Evolutionary conservation across 2,888 invertebrate genomes (phyloP), one percentile per base, ranked within the genome.

Genomic region (Phaonia tiefii): DNA sequence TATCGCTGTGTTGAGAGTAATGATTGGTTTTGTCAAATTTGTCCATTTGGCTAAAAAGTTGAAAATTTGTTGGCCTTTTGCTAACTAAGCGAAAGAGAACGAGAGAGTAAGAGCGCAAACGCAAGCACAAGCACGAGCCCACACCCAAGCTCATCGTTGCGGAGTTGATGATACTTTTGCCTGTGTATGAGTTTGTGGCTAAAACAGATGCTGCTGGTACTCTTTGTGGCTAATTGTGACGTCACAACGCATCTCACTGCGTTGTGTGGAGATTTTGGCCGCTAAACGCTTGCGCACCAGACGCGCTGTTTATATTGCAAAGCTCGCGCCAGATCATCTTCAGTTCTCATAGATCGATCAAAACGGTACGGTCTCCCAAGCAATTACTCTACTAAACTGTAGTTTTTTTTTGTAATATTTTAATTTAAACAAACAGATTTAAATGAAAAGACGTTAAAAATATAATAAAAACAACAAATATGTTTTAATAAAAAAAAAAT

Each of bases 321-420:
- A 89, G 89, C 87, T 89, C 86, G 76, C 85, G 86, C 85, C 87
- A 87, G 87, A 88, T 89, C 90, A 86, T 90, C 90, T 90, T 90
- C 90, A 90, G 90, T 90, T 90, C 89, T 88, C 89, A 87, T 87
- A 89, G 89, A 90, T 89, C 90, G 89, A 88, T 89, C 89, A 87
- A 85, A 86, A 89, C 89, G 89, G 88, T 89, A 90, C 89, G 90
- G 88, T 90, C 90, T 86, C 86, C 25, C 58, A 63, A 54, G 78
- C 15, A 75, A 46, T 66, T 67, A 70, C 60, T 83, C 77, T 79
- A 81, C 69, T 76, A 73, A 84, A 82, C 82, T 84, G 74, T 80
- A 58, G 83, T 77, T 82, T 82, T 78, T 65, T 49, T 42, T 42
- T 39, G 63, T 37, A 31, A 69, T 66, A 15, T 60, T 49, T 39